A percentile compares a stretch with the other conserved stretches of the same genome.
These are phyloP conservation scores for Dinocampus coccinellae DNA, from an alignment of 2,888 invertebrate species.

Conservation along the genomic window DNA sequence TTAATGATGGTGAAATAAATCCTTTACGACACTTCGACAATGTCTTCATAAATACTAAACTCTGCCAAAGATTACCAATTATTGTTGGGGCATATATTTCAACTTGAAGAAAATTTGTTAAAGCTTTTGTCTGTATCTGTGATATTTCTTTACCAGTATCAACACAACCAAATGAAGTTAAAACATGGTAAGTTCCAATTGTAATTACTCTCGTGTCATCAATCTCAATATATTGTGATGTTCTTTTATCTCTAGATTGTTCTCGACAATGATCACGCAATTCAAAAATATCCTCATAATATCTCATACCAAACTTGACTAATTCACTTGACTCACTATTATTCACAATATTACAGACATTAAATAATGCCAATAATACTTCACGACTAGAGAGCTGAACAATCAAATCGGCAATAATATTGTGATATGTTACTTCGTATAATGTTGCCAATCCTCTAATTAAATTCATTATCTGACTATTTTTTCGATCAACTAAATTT, in stretches of 20 bases:
- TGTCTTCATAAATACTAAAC: slow-evolving; percentile 62
- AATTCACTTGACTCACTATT: slow-evolving; percentile 13
- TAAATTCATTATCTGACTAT: slow-evolving; percentile 42
- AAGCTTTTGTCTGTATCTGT: slow-evolving; percentile 48
- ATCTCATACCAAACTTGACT: slow-evolving; percentile 19
- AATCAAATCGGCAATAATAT: slow-evolving; percentile 48
- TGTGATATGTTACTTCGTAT: slow-evolving; percentile 49
- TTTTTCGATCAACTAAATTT: not conserved
- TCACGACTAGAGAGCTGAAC: slow-evolving; percentile 44
- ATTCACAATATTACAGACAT: slow-evolving; percentile 46
- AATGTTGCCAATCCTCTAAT: slow-evolving; percentile 50
- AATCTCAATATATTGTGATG: slow-evolving; percentile 11
- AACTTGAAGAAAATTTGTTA: slow-evolving; percentile 54
- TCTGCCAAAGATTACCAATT: slow-evolving; percentile 55
- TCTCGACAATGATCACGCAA: slow-evolving; percentile 21
- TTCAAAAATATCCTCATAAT: slow-evolving; percentile 37
- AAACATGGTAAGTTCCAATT: slow-evolving; percentile 51
- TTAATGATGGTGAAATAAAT: slow-evolving; percentile 51
- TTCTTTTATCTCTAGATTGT: slow-evolving; percentile 18
- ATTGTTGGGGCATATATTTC: slow-evolving; percentile 50
- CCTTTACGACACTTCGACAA: slow-evolving; percentile 50
- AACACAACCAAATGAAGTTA: slow-evolving; percentile 55
- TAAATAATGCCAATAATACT: slow-evolving; percentile 47
- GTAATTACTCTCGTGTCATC: slow-evolving; percentile 47
- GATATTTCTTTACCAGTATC: slow-evolving; percentile 43